These are phyloP conservation scores for Oryzias woworae DNA, from an alignment of 2,113 vertebrate species.

Conservation along the genomic window DNA sequence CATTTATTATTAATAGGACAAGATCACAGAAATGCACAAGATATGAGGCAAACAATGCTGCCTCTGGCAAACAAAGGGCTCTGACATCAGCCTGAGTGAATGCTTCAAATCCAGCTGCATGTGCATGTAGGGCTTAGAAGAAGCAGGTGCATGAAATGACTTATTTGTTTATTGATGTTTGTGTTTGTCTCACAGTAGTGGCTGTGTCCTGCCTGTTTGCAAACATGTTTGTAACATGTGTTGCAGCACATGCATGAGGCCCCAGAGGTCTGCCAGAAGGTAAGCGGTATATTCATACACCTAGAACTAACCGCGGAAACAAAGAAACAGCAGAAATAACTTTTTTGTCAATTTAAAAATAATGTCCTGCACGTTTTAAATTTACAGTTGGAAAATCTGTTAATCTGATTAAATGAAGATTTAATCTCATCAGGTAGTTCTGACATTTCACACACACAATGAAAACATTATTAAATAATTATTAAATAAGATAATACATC, in stretches of 20 bases:
- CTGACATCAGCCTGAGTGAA: conserved; percentile 52
- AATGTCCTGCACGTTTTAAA: no score
- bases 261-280: background rate
- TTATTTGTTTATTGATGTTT: conserved; percentile 78
- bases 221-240: conserved; percentile 60
- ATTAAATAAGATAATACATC: no score
- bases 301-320: no score
- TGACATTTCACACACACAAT: no score
- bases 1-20: conserved; percentile 76
- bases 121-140: conserved; percentile 18
- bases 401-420: no score
- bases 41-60: conserved; percentile 57
- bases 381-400: no score
- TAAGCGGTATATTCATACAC: no score
- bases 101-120: conserved; percentile 32
- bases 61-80: conserved; percentile 39
- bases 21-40: conserved; percentile 46
- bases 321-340: no score
- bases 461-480: no score
- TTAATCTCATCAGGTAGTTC: no score
- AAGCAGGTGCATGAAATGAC: conserved; percentile 48
- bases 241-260: conserved; percentile 17
- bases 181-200: conserved; percentile 70
- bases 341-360: no score
- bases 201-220: conserved; percentile 68